Evolutionary conservation across 2,888 invertebrate genomes (phyloP), one percentile per base, ranked within the genome.

Genomic region (Automeris io): DNA sequence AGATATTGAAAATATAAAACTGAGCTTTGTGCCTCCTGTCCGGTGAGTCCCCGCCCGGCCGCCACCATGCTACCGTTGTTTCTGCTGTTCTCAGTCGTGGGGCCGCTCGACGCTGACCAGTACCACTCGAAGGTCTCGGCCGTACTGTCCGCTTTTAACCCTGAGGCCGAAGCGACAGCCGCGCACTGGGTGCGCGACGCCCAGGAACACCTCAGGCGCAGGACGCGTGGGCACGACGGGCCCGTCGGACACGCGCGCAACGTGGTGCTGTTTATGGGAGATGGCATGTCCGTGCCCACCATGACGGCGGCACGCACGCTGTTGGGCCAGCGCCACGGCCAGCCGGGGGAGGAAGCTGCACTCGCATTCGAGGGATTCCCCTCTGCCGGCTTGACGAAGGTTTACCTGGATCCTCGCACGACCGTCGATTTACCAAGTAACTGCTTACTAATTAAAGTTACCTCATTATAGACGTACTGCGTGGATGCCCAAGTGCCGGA

Each of bases 241-340:
- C 90, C 31, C 16, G 42, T 35, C 38, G 6, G 41, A 63, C 49
- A 74, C 41, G 88, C 88, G 6, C 78, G 77, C 47, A 92, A 92
- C 68, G 72, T 91, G 4, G 90, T 92, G 42, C 72, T 92, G 60
- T 92, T 92, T 66, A 64, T 93, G 40, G 92, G 92, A 7, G 93
- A 93, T 71, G 93, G 93, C 25, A 91, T 93, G 92, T 91, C 91
- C 0, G 76, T 92, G 39, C 83, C 91, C 8, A 92, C 92, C 1
- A 68, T 91, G 36, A 90, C 91, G 2, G 82, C 89, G 2, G 82
- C 89, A 9, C 79, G 92, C 49, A 87, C 89, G 18, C 89, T 89
- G 54, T 75, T 87, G 32, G 91, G 91, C 1, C 91, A 91, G 61
- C 74, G 80, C 22, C 57, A 65, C 8, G 68, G 68, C 2, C 54